These are phyloP conservation scores for Salvelinus sp. DNA, from an alignment of 2,113 vertebrate species.

Conservation along the genomic window DNA sequence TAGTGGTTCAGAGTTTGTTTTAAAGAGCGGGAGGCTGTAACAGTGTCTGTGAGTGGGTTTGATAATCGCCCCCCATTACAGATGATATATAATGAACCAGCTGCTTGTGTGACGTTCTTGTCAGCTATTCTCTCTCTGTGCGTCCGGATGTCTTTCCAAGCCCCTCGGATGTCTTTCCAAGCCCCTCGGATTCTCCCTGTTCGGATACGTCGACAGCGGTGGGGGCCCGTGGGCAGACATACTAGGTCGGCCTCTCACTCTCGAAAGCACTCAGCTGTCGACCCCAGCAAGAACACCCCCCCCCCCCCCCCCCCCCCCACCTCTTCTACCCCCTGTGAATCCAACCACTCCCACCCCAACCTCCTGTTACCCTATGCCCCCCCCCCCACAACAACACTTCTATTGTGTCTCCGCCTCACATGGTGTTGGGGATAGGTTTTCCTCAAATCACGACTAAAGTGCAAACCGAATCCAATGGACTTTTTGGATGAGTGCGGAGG, in stretches of 20 bases:
- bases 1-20: slow-evolving; percentile 19
- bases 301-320: too few species aligned
- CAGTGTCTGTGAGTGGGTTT: background rate
- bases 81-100: slow-evolving; percentile 6
- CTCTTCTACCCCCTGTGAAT: too few species aligned
- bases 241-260: too few species aligned
- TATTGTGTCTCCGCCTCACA: slow-evolving; percentile 53
- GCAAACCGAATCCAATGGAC: slow-evolving; percentile 61
- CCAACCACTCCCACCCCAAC: slow-evolving; percentile 21
- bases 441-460: slow-evolving; percentile 45
- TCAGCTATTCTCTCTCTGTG: background rate
- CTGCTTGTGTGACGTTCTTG: background rate
- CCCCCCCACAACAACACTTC: slow-evolving; percentile 43
- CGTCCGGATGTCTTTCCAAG: background rate
- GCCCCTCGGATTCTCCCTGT: too few species aligned
- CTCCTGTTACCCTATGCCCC: background rate
- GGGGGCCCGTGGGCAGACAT: too few species aligned
- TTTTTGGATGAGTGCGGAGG: background rate
- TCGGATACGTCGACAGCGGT: too few species aligned
- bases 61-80: slow-evolving; percentile 34
- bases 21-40: slow-evolving; percentile 32
- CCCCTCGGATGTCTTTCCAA: background rate
- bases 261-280: too few species aligned
- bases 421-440: background rate
- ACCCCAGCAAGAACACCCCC: too few species aligned